These are phyloP conservation scores for Drosophila stalkeri DNA, from an alignment of 2,888 invertebrate species.

Conservation along the genomic window DNA sequence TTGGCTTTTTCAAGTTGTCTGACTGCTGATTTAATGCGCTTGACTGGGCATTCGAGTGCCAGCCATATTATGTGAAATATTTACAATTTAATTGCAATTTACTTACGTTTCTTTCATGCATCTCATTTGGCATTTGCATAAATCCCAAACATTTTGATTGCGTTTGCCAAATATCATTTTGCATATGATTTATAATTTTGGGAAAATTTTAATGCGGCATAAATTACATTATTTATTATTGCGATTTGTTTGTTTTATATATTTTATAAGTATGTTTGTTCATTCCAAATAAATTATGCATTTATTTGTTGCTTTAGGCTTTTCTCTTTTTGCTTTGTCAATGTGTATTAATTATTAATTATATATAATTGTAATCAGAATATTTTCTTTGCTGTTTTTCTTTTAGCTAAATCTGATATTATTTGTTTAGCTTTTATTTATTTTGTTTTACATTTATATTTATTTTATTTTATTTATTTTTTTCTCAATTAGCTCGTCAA, in stretches of 20 bases:
- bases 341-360: slow-evolving; percentile 26
- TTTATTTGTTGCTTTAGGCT: not conserved
- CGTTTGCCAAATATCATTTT: slow-evolving; percentile 14
- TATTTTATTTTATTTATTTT: not conserved
- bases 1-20: slow-evolving; percentile 56
- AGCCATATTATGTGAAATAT: slow-evolving; percentile 10
- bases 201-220: slow-evolving; percentile 32
- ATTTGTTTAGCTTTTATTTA: slow-evolving; percentile 3
- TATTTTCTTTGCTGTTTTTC: not conserved
- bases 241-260: slow-evolving; percentile 5
- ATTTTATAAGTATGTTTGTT: too few relatives aligned
- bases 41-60: slow-evolving; percentile 34
- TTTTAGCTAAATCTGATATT: slow-evolving; percentile 2
- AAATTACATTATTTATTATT: slow-evolving; percentile 58
- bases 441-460: not conserved
- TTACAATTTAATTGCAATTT: slow-evolving; percentile 55
- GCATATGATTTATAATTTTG: slow-evolving; percentile 54
- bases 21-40: slow-evolving; percentile 44
- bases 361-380: slow-evolving; percentile 22
- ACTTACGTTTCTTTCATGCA: slow-evolving; percentile 47
- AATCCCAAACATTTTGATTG: slow-evolving; percentile 46
- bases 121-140: slow-evolving; percentile 57
- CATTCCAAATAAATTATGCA: slow-evolving; percentile 4
- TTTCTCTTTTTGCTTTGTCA: slow-evolving; percentile 8
- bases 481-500: not conserved